phyloP scores from a whole-genome alignment of 2,797 vertebrate species.

The Gobionotothen gibberifrons region DNA sequence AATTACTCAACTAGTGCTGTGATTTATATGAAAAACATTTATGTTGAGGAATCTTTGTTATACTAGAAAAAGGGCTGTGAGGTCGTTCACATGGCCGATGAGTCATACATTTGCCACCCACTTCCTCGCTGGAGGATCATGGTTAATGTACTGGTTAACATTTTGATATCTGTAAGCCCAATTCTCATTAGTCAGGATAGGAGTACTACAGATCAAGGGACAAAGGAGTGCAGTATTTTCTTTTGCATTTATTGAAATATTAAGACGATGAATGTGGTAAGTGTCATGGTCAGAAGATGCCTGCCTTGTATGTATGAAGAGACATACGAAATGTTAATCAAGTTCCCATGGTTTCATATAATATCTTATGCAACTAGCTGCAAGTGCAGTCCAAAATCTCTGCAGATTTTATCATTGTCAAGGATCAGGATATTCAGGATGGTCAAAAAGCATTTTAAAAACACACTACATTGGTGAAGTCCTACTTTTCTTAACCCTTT shows the following conservation, averaged over 20 bases:
- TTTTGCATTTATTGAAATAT: neutral
- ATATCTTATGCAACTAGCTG: neutral
- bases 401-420: neutral
- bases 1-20: constrained; percentile 5
- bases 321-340: neutral
- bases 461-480: neutral
- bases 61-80: constrained; percentile 10
- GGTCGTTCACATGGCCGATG: constrained; percentile 19
- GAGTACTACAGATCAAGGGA: constrained; percentile 3
- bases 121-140: neutral
- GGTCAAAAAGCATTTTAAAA: neutral
- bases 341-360: neutral
- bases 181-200: constrained; percentile 14
- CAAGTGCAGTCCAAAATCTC: neutral
- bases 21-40: constrained; percentile 6
- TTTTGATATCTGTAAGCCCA: constrained; percentile 11
- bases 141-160: constrained; percentile 1
- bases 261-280: constrained; percentile 3
- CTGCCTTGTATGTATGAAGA: constrained; percentile 2
- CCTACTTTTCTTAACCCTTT: neutral
- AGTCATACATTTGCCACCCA: constrained; percentile 26
- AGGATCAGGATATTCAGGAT: neutral
- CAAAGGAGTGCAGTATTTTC: neutral
- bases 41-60: constrained; percentile 13
- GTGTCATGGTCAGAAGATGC: neutral